phyloP scores from a whole-genome alignment of 2,888 invertebrate genomes.

The Hesperia comma region DNA sequence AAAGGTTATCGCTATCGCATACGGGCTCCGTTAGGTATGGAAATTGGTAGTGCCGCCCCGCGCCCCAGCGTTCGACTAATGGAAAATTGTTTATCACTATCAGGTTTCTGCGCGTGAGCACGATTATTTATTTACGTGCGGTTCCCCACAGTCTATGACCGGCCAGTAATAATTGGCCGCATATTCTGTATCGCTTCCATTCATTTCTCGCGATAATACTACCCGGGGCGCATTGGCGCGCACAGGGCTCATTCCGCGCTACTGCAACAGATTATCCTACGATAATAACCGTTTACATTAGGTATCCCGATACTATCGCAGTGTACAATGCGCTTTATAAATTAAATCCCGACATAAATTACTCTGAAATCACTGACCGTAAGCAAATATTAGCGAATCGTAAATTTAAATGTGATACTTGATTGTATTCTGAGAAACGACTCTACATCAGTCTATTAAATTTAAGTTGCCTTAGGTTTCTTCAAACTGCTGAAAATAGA shows the following conservation, averaged over 20 bases:
- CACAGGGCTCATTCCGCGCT: conserved; percentile 31
- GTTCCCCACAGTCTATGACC: conserved; percentile 66
- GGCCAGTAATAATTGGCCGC: conserved; percentile 77
- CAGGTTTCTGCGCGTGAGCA: conserved; percentile 72
- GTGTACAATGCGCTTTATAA: conserved; percentile 16
- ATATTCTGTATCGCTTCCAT: conserved; percentile 78
- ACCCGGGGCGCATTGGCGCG: conserved; percentile 27
- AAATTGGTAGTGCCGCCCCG: conserved; percentile 62
- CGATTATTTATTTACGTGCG: conserved; percentile 77
- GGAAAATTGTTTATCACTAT: conserved; percentile 78
- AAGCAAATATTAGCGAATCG: neutral
- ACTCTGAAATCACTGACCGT: neutral
- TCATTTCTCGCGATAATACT: conserved; percentile 74
- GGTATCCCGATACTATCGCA: conserved; percentile 16
- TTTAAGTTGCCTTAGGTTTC: no score
- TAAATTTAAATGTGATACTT: neutral
- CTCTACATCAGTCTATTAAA: no score
- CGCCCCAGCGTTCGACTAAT: conserved; percentile 57
- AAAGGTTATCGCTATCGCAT: conserved; percentile 64
- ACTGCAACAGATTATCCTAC: conserved; percentile 34
- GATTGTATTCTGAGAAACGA: no score
- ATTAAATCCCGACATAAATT: conserved; percentile 17
- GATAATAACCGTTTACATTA: conserved; percentile 33
- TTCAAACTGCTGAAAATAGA: no score
- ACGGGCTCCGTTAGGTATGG: conserved; percentile 65